Evolutionary conservation across 1,140 invertebrate genomes (phyloP), one percentile per base, ranked within the genome.

Genomic region (Hypothenemus hampei): DNA sequence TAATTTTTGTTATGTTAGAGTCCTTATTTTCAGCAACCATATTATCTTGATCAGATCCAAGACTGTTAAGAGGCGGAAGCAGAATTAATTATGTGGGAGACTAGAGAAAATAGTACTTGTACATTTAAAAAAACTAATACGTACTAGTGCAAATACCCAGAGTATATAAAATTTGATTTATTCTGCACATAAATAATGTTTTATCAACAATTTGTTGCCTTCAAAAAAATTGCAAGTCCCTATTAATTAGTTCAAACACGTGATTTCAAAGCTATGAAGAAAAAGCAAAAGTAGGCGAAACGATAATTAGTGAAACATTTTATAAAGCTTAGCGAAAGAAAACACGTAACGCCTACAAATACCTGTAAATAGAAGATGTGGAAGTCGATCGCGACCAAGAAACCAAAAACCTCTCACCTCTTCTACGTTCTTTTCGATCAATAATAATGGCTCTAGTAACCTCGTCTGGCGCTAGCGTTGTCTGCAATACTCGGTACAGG

Each of bases 331-430:
- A 8, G 2, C 36, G n/a, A 37, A 37, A 37, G 26, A 7, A 37
- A 37, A 37, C 36, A n/a, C 16, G 11, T 55, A 47, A 49, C 51
- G 44, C 55, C 54, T 35, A 52, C 55, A 40, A 49, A 55, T 77
- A 81, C 81, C 80, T 81, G 73, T 78, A 79, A 52, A 81, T 81
- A 57, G 80, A 81, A 58, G 81, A 82, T 39, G 78, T 75, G 57
- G 80, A 81, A 40, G 80, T 80, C 51, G 79, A 80, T 61, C 79
- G 69, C 58, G 80, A 82, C 80, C 80, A 83, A 62, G 80, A 78
- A 57, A 80, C 79, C 67, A 81, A 75, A 66, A 81, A 77, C 69
- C 77, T 77, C 71, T 81, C 77, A 75, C 77, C 78, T 74, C 73
- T 75, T 67, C 73, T 71, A 54, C 65, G 60, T 41, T 72, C 69